Conservation (phyloP, 1,140 invertebrate genomes). For the Magallana ariakensis region DNA sequence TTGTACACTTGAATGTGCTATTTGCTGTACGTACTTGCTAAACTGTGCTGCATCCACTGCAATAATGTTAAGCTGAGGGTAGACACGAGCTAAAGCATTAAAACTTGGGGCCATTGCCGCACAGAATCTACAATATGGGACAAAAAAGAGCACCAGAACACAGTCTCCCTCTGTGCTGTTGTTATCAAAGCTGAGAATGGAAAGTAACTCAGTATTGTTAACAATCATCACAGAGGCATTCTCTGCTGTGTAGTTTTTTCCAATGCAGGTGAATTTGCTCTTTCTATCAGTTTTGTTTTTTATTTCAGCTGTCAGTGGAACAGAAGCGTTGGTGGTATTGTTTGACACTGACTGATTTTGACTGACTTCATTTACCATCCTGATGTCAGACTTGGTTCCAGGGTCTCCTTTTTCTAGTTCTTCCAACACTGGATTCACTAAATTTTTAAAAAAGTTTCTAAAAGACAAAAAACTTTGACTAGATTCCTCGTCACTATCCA, state of each 20-base stretch:
- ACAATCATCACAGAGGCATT: constrained; percentile 71
- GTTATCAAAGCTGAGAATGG: constrained; percentile 78
- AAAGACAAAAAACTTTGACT: constrained; percentile 59
- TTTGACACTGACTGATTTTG: not conserved
- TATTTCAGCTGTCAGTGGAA: constrained; percentile 45
- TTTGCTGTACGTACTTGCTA: constrained; percentile 85
- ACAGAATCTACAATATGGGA: constrained; percentile 93
- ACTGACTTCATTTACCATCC: not conserved
- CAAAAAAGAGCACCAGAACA: constrained; percentile 91
- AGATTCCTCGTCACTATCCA: constrained; percentile 36
- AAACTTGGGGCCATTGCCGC: constrained; percentile 92
- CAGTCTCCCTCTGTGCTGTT: constrained; percentile 83
- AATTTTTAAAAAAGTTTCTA: constrained; percentile 63
- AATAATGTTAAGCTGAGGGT: constrained; percentile 91
- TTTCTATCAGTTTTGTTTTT: constrained; percentile 68
- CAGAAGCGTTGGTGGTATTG: constrained; percentile 44
- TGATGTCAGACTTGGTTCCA: not conserved
- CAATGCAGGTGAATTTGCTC: constrained; percentile 73
- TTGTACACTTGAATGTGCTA: no score
- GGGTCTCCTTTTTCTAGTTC: constrained; percentile 55
- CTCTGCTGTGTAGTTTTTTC: constrained; percentile 69
- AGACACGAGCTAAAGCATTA: constrained; percentile 91
- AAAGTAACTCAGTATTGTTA: constrained; percentile 80
- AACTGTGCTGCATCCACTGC: constrained; percentile 94
- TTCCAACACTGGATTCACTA: constrained; percentile 69